Base-by-base conservation (phyloP, 2,797 vertebrate genomes). In the Macropodus opercularis region DNA sequence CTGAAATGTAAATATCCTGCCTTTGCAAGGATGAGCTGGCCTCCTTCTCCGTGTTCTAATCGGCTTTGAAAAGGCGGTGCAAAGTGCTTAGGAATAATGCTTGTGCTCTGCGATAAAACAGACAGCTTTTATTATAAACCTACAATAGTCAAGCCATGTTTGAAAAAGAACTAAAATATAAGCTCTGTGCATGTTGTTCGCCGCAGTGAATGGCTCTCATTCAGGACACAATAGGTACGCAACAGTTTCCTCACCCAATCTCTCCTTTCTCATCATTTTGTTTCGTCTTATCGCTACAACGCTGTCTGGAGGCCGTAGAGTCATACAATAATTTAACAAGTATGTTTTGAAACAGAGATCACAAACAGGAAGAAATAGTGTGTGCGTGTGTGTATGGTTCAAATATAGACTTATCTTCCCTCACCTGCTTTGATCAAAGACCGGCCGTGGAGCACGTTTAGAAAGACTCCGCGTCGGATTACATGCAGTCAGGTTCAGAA, bases 1-100 rank as follows among this genome's bases (percentile, higher is more conserved):
- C 58, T 65, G 76, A 81, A 87, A 90, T 90, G 88, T 89, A 89
- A 91, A 90, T 88, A 89, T 86, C 83, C 78, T 72, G 80, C 75
- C 76, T 85, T 80, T 64, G 73, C 73, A 44, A 83, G 78, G 79
- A 85, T 78, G 85, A 83, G 81, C 77, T 77, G 70, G 85, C 72
- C 82, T 81, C 62, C 73, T 83, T 84, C 79, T 72, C 62, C 22
- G 54, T 67, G 56, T 65, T 73, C 77, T 87, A 85, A 90, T 90
- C 85, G 72, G 77, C 84, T 90, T 87, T 87, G 72, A 89, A 74
- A 88, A 85, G 75, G 81, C 48, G 42, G 71, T 63, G 79, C 77
- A 88, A 79, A 83, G 80, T 85, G 74, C 75, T 85, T 38, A 61
- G 75, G 79, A 89, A 84, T 87, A 86, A 87, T 74, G 76, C 81